phyloP scores from a whole-genome alignment of 2,888 invertebrate genomes.

The Platypus cylindrus region DNA sequence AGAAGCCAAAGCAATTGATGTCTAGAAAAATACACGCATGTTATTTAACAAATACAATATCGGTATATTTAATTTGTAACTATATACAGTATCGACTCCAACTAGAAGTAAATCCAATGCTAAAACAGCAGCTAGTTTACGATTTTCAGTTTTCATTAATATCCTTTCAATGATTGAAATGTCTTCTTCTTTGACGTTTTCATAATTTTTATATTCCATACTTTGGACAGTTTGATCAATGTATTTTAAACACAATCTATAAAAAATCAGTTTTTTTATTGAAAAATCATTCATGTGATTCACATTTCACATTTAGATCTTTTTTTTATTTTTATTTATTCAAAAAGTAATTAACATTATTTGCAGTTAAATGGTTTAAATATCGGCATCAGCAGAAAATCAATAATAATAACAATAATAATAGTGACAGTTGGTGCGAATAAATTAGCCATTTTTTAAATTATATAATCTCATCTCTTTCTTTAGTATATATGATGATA shows the following conservation, averaged over 20 bases:
- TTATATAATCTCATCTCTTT: too few relatives aligned
- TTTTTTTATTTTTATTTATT: too few relatives aligned
- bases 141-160: conserved; percentile 42
- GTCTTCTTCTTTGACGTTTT: conserved; percentile 32
- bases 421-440: too few relatives aligned
- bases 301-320: too few relatives aligned
- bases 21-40: conserved; percentile 32
- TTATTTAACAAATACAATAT: neutral
- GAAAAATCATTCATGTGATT: too few relatives aligned
- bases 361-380: too few relatives aligned
- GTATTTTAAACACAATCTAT: conserved; percentile 45
- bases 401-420: too few relatives aligned
- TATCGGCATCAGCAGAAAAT: too few relatives aligned
- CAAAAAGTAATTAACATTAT: too few relatives aligned
- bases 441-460: too few relatives aligned
- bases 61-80: conserved; percentile 2
- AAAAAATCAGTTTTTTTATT: too few relatives aligned
- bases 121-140: conserved; percentile 53
- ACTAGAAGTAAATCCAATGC: conserved; percentile 67
- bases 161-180: conserved; percentile 46
- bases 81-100: conserved; percentile 64
- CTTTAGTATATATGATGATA: too few relatives aligned
- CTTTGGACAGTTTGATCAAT: conserved; percentile 42
- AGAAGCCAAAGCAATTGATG: conserved; percentile 62
- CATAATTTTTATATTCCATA: conserved; percentile 30